A percentile compares a stretch with the other conserved stretches of the same genome.
Evolutionary conservation across 2,113 vertebrate genomes (phyloP).

Genomic region (Oreochromis spilurus): DNA sequence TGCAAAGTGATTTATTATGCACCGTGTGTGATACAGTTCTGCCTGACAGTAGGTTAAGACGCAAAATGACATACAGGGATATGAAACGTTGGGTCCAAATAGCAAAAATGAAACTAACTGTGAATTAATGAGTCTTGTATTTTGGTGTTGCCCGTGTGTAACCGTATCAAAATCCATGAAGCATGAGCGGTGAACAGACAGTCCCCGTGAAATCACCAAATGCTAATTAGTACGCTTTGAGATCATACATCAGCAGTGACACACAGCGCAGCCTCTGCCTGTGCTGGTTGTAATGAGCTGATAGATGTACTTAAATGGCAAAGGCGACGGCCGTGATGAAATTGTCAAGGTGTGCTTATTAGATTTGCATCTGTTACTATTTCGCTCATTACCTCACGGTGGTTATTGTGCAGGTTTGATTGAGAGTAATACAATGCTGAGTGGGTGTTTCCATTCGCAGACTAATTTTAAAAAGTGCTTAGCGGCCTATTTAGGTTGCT

Average conservation of each 20-base stretch:
- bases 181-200: not conserved
- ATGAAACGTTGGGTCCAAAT: not conserved
- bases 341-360: slow-evolving; percentile 40
- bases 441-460: not conserved
- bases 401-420: slow-evolving; percentile 14
- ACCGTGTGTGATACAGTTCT: not conserved
- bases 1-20: not conserved
- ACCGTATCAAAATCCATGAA: slow-evolving; percentile 1
- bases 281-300: slow-evolving; percentile 24
- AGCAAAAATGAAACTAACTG: not conserved
- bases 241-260: slow-evolving; percentile 29
- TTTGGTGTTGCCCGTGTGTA: not conserved
- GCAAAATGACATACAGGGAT: not conserved
- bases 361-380: slow-evolving; percentile 43
- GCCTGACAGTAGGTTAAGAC: rapidly evolving
- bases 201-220: not conserved
- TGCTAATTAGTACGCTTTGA: slow-evolving; percentile 14
- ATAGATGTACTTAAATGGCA: slow-evolving; percentile 15
- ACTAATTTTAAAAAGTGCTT: not conserved
- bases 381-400: not conserved
- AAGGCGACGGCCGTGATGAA: slow-evolving; percentile 24
- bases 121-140: not conserved
- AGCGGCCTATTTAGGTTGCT: not conserved
- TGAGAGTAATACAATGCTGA: not conserved
- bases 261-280: not conserved